phyloP scores from a whole-genome alignment of 1,140 invertebrate genomes.

The Papilio dardanus region DNA sequence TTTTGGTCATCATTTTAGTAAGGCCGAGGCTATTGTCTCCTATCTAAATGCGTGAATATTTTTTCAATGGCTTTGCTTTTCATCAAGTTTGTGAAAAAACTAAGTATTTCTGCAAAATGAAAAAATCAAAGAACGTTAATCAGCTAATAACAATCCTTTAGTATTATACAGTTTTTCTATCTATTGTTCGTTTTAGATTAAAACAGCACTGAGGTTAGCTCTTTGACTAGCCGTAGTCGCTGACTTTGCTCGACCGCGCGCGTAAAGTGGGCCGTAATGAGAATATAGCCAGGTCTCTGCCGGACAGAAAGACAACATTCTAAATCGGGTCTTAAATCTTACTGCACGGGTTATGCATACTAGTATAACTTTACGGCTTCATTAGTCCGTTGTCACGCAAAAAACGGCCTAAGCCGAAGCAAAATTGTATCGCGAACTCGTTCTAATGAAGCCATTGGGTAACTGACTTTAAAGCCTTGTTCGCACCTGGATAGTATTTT shows the following conservation, averaged over 20 bases:
- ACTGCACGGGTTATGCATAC: neutral
- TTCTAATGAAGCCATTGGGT: too few relatives aligned
- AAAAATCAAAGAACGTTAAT: slow-evolving; percentile 4
- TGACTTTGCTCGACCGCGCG: neutral
- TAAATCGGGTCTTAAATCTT: too few relatives aligned
- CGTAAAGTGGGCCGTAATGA: slow-evolving; percentile 1
- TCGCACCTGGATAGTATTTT: too few relatives aligned
- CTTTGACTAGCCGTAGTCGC: neutral
- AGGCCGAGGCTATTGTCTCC: too few relatives aligned
- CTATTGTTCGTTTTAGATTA: slow-evolving; percentile 19
- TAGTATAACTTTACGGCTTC: too few relatives aligned
- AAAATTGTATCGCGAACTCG: too few relatives aligned
- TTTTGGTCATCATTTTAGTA: too few relatives aligned
- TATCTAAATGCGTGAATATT: too few relatives aligned
- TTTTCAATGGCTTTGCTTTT: too few relatives aligned
- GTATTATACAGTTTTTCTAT: neutral
- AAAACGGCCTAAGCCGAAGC: too few relatives aligned
- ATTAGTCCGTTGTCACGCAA: too few relatives aligned
- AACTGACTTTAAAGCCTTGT: too few relatives aligned
- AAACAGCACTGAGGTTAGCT: neutral
- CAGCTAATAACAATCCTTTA: neutral
- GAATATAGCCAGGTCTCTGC: neutral
- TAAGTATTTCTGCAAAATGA: neutral
- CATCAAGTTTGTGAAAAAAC: neutral
- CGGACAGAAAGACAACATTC: neutral